Base-by-base conservation (phyloP, 2,113 vertebrate genomes). In the Gopherus flavomarginatus region DNA sequence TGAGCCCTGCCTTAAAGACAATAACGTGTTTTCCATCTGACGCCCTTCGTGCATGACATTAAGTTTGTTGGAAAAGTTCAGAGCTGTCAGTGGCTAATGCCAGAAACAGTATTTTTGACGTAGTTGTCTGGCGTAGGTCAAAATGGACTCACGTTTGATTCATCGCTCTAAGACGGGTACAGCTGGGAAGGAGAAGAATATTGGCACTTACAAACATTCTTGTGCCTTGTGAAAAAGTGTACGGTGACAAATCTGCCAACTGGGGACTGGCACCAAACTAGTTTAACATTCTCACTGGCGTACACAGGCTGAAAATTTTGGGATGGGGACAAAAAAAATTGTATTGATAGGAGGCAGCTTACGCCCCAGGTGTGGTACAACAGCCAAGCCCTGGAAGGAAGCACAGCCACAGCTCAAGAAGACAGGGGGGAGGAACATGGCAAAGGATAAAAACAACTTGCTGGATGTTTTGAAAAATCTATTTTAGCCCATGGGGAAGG, bases 61-160 rank as follows among this genome's bases (percentile, higher is more conserved):
- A 87, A 91, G 91, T 95, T 96, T 98, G 97, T 98, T 98, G 99
- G 99, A 99, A 99, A 99, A 99, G 99, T 99, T 99, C 99, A 99
- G 94, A 97, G 99, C 99, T 99, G 99, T 99, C 99, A 99, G 96
- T 97, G 97, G 98, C 98, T 97, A 99, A 99, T 99, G 98, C 99
- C 99, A 99, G 98, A 97, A 84, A 96, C 97, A 95, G 97, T 13
- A 2, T 85, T 93, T 75, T 96, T 97, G 94, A 96, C 94, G 81
- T 97, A 95, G 98, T 98, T 98, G 98, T 98, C 98, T 90, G 95
- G 91, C 96, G 97, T 44, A 95, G 97, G 96, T 97, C 97, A 96
- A 93, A 27, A 77, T 62, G 91, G 95, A 84, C 94, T 62, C 38
- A 47, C 29, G 49, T 79, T 85, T 52, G 44, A 95, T 54, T 87